These are phyloP conservation scores for Gracilinanus agilis DNA, from an alignment of 2,113 vertebrate species.

Conservation along the genomic window DNA sequence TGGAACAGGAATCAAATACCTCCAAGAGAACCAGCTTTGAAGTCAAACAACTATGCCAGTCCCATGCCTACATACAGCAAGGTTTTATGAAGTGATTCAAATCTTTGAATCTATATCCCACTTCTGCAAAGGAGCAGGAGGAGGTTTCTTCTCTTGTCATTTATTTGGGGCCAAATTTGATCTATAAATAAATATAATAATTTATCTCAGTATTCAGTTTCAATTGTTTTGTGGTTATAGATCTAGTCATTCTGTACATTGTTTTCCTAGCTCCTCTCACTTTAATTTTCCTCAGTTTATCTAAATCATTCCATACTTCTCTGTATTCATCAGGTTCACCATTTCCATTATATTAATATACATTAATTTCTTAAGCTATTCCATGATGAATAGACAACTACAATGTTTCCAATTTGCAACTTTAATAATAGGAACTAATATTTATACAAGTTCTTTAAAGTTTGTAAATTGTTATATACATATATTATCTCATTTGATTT, in stretches of 20 bases:
- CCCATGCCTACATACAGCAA: neutral
- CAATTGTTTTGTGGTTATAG: neutral
- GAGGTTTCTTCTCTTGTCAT: neutral
- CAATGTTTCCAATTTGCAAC: neutral
- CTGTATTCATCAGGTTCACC: neutral
- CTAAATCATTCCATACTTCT: neutral
- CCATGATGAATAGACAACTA: neutral
- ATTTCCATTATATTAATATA: neutral
- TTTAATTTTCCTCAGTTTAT: neutral
- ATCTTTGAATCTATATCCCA: neutral
- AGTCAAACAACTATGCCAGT: neutral
- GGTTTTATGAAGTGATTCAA: neutral
- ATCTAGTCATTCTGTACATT: neutral
- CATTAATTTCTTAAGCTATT: neutral
- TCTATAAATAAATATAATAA: no score
- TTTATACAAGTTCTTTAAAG: neutral
- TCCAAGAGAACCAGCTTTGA: neutral
- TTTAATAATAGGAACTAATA: neutral
- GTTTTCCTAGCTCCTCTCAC: neutral
- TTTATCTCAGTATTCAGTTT: neutral
- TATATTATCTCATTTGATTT: neutral
- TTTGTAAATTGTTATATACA: neutral
- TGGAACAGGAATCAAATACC: neutral
- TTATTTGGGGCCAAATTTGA: neutral
- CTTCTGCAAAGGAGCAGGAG: neutral